Evolutionary conservation across 2,888 invertebrate species (phyloP).

Genomic region (Ligdia adustata): DNA sequence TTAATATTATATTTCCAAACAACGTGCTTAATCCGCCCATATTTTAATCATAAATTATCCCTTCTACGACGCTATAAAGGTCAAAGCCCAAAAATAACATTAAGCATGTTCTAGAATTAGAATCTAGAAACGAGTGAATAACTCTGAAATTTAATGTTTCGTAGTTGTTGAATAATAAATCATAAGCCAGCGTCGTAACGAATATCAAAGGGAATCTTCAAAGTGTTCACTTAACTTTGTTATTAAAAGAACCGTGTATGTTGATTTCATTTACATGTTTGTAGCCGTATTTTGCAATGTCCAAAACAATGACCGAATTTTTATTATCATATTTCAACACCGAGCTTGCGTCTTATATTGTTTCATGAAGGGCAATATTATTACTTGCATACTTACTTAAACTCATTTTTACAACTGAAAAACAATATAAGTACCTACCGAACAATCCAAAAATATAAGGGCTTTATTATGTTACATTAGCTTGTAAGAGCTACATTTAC

Average conservation of each 20-base stretch:
- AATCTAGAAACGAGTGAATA: constrained; percentile 43
- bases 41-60: neutral
- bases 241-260: constrained; percentile 55
- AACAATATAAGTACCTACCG: neutral
- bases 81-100: constrained; percentile 12
- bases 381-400: no score
- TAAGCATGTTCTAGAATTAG: constrained; percentile 30
- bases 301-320: neutral
- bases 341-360: no score
- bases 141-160: constrained; percentile 52
- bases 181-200: constrained; percentile 54
- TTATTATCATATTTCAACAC: neutral
- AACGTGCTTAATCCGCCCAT: neutral
- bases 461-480: constrained; percentile 17
- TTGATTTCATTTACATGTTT: constrained; percentile 42
- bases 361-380: no score
- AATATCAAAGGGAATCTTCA: constrained; percentile 70
- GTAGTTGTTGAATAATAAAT: constrained; percentile 67
- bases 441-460: neutral
- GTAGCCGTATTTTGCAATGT: constrained; percentile 26
- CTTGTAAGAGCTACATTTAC: constrained; percentile 15
- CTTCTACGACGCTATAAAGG: neutral
- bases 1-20: no score
- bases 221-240: constrained; percentile 63
- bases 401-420: no score